Conservation (phyloP, 2,888 invertebrate genomes). For the Cordilura impudica region DNA sequence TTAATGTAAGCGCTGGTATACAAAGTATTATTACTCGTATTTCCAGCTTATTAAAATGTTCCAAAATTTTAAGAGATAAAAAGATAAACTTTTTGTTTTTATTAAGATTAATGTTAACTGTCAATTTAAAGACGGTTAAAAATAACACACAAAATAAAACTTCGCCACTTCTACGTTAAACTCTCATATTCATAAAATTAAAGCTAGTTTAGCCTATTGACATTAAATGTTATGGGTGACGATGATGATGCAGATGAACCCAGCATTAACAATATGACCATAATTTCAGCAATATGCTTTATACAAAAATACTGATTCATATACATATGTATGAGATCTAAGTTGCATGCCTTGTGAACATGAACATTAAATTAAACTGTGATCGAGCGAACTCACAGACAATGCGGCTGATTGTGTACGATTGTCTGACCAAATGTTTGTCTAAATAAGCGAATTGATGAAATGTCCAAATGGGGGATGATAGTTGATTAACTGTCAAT, state of each 20-base stretch:
- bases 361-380: constrained; percentile 56
- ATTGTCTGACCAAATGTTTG: neutral
- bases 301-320: constrained; percentile 19
- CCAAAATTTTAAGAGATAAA: neutral
- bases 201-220: constrained; percentile 60
- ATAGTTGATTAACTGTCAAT: constrained; percentile 24
- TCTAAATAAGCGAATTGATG: neutral
- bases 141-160: neutral
- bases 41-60: neutral
- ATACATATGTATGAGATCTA: constrained; percentile 15
- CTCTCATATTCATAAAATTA: constrained; percentile 38
- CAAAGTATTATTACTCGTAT: neutral
- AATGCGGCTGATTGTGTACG: constrained; percentile 38
- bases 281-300: neutral
- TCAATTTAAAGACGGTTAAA: constrained; percentile 27
- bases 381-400: constrained; percentile 38
- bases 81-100: neutral
- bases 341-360: constrained; percentile 41
- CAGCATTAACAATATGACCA: neutral
- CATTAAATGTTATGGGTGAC: constrained; percentile 53
- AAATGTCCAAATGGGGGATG: neutral
- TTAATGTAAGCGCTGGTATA: neutral
- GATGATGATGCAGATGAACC: constrained; percentile 30
- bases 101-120: constrained; percentile 41
- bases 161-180: neutral